These are phyloP conservation scores for Myathropa florea DNA, from an alignment of 2,888 invertebrate species.

Conservation along the genomic window DNA sequence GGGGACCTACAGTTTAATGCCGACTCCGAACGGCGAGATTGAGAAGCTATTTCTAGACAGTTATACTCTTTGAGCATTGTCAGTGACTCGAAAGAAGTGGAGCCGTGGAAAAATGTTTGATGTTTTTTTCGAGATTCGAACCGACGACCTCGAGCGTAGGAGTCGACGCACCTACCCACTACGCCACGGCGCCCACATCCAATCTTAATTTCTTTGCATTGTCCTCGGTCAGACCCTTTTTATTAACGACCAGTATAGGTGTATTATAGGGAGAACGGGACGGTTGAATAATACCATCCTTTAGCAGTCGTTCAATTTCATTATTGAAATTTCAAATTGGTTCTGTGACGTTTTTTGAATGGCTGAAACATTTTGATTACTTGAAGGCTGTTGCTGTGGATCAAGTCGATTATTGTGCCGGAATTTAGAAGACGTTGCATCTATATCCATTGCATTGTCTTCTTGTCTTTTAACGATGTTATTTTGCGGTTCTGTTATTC, in stretches of 20 bases:
- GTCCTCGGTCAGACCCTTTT: background rate
- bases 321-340: background rate
- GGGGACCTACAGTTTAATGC: no score
- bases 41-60: no score
- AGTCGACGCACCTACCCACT: no score
- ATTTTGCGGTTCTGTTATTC: background rate
- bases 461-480: background rate
- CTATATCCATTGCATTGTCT: background rate
- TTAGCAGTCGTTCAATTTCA: background rate
- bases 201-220: background rate
- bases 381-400: background rate
- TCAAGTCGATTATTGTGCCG: background rate
- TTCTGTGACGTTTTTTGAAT: background rate
- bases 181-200: no score
- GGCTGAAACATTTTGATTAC: background rate
- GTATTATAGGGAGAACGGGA: slow-evolving; percentile 8
- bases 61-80: no score
- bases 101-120: no score
- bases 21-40: no score
- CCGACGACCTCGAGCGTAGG: no score
- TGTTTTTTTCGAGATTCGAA: no score
- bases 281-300: background rate
- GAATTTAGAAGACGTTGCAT: background rate
- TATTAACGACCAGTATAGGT: background rate
- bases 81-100: no score